phyloP scores from a whole-genome alignment of 2,113 vertebrate species.

The Hyperopisus bebe region DNA sequence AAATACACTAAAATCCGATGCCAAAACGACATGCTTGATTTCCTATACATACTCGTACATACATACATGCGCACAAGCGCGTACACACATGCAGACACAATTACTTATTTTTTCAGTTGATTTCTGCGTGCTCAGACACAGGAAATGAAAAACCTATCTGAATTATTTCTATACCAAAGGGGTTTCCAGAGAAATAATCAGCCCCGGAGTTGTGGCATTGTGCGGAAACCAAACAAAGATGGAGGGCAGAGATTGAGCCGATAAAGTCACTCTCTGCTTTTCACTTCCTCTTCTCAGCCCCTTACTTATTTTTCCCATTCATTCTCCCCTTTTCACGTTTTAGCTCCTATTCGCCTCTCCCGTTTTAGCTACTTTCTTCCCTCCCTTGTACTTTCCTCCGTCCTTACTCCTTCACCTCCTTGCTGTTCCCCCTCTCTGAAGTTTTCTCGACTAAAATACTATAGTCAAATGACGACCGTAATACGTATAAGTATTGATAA shows the following conservation, averaged over 20 bases:
- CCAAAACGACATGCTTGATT: not conserved
- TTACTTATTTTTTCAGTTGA: not conserved
- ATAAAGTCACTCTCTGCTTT: not conserved
- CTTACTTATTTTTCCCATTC: conserved; percentile 4
- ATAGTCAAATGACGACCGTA: not conserved
- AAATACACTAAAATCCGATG: not conserved
- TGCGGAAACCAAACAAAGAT: conserved; percentile 16
- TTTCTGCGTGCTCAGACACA: not conserved
- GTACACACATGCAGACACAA: not conserved
- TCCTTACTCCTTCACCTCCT: not conserved
- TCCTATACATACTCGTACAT: not conserved
- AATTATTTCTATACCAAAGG: conserved; percentile 39
- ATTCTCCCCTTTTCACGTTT: not conserved
- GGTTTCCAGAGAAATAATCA: conserved; percentile 41
- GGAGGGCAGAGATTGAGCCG: conserved; percentile 21
- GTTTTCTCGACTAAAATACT: not conserved
- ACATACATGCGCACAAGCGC: not conserved
- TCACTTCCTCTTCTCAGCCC: conserved; percentile 7
- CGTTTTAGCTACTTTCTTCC: not conserved
- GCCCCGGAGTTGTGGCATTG: conserved; percentile 23
- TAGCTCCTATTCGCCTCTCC: not conserved
- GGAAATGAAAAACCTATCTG: not conserved
- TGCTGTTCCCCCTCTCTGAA: not conserved
- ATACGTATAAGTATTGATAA: not conserved
- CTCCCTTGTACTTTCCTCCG: not conserved